Conservation (phyloP, 1,140 invertebrate genomes). For the Archivesica marissinica region DNA sequence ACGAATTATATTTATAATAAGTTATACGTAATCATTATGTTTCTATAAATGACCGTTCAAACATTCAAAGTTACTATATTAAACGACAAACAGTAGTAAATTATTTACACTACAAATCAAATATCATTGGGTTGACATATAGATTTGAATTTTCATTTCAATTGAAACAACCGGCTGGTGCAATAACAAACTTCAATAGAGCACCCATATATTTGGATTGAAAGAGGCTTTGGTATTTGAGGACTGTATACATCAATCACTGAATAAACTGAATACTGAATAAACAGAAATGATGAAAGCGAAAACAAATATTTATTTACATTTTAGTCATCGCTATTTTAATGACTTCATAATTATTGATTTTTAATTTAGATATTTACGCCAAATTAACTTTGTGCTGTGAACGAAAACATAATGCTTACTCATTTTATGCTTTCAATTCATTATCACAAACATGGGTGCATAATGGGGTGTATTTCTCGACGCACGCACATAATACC, state of each 20-base stretch:
- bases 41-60: conserved; percentile 40
- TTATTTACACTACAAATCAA: conserved; percentile 29
- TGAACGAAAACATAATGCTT: too few species aligned
- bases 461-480: too few species aligned
- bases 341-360: neutral
- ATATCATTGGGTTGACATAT: conserved; percentile 21
- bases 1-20: too few species aligned
- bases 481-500: too few species aligned
- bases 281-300: conserved; percentile 30
- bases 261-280: neutral
- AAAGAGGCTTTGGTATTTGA: neutral
- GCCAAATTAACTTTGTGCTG: too few species aligned
- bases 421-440: too few species aligned
- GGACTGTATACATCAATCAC: neutral
- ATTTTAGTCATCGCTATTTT: conserved; percentile 2
- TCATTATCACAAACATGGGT: neutral
- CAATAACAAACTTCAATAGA: conserved; percentile 9
- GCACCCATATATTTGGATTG: conserved; percentile 6
- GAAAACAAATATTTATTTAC: conserved; percentile 40
- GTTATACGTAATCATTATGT: too few species aligned
- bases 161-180: neutral
- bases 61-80: conserved; percentile 38
- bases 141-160: conserved; percentile 18
- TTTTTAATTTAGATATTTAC: conserved; percentile 28
- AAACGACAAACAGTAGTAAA: conserved; percentile 33